These are phyloP conservation scores for Apteryx mantelli DNA, from an alignment of 2,113 vertebrate species.

Conservation along the genomic window DNA sequence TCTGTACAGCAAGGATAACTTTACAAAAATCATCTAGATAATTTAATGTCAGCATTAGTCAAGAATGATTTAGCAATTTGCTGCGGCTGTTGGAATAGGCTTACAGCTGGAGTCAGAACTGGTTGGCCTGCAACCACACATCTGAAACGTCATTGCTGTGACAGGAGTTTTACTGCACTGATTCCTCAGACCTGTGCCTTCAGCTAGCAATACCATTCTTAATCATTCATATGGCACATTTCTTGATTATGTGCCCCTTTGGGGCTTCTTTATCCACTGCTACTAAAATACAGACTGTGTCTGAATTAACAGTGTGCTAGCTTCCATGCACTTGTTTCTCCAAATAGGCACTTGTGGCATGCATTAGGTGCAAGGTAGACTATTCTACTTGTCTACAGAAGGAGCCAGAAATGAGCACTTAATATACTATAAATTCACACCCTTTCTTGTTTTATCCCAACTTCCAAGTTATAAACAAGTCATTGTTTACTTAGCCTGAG, in stretches of 20 bases:
- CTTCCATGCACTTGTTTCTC: neutral
- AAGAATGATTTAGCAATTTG: constrained; percentile 26
- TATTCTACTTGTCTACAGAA: neutral
- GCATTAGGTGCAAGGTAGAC: neutral
- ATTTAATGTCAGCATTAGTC: neutral
- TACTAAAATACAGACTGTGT: neutral
- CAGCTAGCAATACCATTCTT: neutral
- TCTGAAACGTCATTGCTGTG: neutral
- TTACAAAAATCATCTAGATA: neutral
- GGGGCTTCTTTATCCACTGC: neutral
- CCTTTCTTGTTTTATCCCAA: neutral
- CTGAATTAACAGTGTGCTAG: neutral
- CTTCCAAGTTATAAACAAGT: neutral
- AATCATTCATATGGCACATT: neutral
- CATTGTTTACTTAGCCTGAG: neutral
- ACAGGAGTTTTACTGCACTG: neutral
- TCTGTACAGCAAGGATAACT: neutral
- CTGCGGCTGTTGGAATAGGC: neutral
- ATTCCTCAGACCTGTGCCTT: neutral
- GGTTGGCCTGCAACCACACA: neutral
- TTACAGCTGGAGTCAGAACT: neutral
- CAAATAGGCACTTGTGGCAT: neutral
- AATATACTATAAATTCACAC: neutral
- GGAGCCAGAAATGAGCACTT: neutral
- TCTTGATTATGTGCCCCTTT: neutral